Percentiles rank a stretch among this genome's conserved stretches.
These are phyloP conservation scores for Linnaemya vulpina DNA, from an alignment of 2,888 invertebrate species.

Conservation along the genomic window DNA sequence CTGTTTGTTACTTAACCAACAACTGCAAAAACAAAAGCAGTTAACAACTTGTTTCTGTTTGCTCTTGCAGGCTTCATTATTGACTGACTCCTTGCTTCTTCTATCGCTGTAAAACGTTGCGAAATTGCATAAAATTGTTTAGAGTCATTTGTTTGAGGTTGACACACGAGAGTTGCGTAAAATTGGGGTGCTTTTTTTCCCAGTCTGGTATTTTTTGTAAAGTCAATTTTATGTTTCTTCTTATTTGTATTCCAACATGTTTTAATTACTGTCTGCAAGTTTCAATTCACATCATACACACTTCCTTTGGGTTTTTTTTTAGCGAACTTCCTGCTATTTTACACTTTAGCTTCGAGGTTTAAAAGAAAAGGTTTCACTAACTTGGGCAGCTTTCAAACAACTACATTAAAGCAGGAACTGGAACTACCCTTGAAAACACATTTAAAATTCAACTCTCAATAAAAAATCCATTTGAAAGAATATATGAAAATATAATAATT, in stretches of 20 bases:
- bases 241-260: conserved; percentile 1
- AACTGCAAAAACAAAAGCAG: conserved; percentile 24
- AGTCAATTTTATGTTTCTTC: neutral
- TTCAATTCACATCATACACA: conserved; percentile 59
- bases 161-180: neutral
- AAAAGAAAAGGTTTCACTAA: conserved; percentile 8
- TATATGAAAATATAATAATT: neutral
- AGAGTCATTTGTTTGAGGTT: conserved; percentile 38
- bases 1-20: conserved; percentile 41
- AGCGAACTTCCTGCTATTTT: conserved; percentile 14
- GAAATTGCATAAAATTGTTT: conserved; percentile 59
- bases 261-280: conserved; percentile 58
- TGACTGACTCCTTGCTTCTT: neutral
- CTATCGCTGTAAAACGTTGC: conserved; percentile 31
- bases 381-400: neutral
- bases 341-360: neutral
- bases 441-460: neutral
- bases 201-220: conserved; percentile 4
- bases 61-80: neutral
- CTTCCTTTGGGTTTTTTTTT: conserved; percentile 53
- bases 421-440: neutral
- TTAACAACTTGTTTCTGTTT: conserved; percentile 43
- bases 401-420: neutral
- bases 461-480: neutral
- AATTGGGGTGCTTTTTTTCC: conserved; percentile 52